Conservation (phyloP, 2,113 vertebrate species). For the Ornithorhynchus anatinus region DNA sequence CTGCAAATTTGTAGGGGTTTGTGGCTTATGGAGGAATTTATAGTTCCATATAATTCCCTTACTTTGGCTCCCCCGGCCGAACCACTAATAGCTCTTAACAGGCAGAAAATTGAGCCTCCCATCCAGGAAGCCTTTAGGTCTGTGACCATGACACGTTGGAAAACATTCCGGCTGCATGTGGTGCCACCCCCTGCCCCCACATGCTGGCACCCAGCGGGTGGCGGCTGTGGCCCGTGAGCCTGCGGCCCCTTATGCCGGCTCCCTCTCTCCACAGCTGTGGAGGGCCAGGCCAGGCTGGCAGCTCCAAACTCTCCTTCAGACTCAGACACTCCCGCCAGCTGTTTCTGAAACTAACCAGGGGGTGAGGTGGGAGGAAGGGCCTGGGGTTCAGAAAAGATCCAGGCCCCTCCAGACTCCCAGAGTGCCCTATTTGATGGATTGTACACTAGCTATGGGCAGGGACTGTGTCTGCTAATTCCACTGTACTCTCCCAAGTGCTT, state of each 20-base stretch:
- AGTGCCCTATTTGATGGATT: too few relatives aligned
- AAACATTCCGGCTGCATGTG: slow-evolving; percentile 54
- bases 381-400: not conserved
- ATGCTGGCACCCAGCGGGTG: not conserved
- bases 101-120: slow-evolving; percentile 69
- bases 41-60: slow-evolving; percentile 64
- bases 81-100: slow-evolving; percentile 70
- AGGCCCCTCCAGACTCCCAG: not conserved
- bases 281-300: not conserved
- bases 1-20: slow-evolving; percentile 68
- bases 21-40: slow-evolving; percentile 73
- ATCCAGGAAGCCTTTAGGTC: slow-evolving; percentile 14
- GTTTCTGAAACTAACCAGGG: not conserved
- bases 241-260: too few relatives aligned
- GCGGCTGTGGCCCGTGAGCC: not conserved
- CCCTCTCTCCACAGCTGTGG: not conserved
- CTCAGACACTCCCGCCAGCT: not conserved
- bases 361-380: not conserved
- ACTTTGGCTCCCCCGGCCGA: slow-evolving; percentile 62
- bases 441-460: too few relatives aligned
- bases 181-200: slow-evolving; percentile 23
- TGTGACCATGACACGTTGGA: slow-evolving; percentile 40
- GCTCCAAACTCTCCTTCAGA: not conserved
- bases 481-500: too few relatives aligned
- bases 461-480: too few relatives aligned